phyloP scores from a whole-genome alignment of 2,888 invertebrate species.

The Polymixis lichenea region DNA sequence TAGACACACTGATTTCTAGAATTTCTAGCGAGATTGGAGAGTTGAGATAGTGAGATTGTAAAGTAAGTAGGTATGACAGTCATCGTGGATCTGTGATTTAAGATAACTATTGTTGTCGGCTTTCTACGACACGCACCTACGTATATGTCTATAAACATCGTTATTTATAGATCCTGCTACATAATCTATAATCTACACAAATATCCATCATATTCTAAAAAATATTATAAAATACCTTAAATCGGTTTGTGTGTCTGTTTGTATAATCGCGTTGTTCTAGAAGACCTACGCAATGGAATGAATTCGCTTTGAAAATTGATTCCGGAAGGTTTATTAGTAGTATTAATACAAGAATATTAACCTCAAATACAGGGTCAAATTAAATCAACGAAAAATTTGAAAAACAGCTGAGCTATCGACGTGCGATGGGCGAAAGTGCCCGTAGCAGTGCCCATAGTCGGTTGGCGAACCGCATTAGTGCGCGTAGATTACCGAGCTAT shows the following conservation, averaged over 20 bases:
- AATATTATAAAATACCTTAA: background rate
- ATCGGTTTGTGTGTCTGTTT: too few species aligned
- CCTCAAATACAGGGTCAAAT: too few species aligned
- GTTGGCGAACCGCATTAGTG: too few species aligned
- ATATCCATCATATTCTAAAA: too few species aligned
- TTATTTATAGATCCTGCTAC: too few species aligned
- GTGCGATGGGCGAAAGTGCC: too few species aligned
- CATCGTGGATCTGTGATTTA: slow-evolving; percentile 5
- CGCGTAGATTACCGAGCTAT: too few species aligned
- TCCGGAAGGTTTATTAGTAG: background rate
- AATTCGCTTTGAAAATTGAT: background rate
- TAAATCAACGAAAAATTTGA: too few species aligned
- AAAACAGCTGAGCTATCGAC: too few species aligned
- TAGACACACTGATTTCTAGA: slow-evolving; percentile 21
- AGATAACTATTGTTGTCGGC: slow-evolving; percentile 8
- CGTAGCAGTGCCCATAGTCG: too few species aligned
- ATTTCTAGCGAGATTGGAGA: slow-evolving; percentile 28
- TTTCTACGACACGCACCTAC: background rate
- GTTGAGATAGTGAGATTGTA: slow-evolving; percentile 11
- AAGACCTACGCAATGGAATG: background rate
- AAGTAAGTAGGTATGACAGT: background rate
- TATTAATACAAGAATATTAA: too few species aligned
- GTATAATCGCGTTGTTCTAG: background rate
- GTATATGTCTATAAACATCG: slow-evolving; percentile 2
- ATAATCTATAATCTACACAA: too few species aligned